Evolutionary conservation across 1,140 invertebrate genomes (phyloP).

Genomic region (Calephelis virginiensis): DNA sequence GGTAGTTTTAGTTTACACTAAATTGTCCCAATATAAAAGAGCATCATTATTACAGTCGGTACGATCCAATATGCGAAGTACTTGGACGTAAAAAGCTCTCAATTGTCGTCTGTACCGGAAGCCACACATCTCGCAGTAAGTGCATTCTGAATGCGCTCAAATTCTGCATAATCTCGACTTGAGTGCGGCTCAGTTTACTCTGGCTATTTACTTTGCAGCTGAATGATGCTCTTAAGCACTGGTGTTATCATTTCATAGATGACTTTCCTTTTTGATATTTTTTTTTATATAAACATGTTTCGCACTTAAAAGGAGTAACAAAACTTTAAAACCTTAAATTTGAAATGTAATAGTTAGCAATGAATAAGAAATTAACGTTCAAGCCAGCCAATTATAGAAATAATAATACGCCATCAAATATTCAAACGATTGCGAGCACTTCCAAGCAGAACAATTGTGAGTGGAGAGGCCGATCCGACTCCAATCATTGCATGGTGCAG

Average conservation of each 20-base stretch:
- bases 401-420: too few species aligned
- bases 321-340: too few species aligned
- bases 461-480: too few species aligned
- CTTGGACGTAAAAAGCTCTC: constrained; percentile 9
- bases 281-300: not conserved
- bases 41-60: constrained; percentile 3
- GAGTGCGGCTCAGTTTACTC: constrained; percentile 12
- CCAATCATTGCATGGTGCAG: too few species aligned
- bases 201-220: constrained; percentile 12
- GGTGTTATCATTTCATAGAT: not conserved
- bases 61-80: constrained; percentile 10
- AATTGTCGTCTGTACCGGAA: constrained; percentile 15
- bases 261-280: not conserved
- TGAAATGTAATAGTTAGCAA: too few species aligned
- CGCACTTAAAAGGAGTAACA: too few species aligned
- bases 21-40: not conserved
- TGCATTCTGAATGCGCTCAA: constrained; percentile 16
- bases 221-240: constrained; percentile 5
- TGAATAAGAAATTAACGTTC: too few species aligned
- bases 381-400: too few species aligned
- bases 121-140: constrained; percentile 7
- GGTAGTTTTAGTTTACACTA: too few species aligned
- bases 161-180: constrained; percentile 17
- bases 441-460: too few species aligned
- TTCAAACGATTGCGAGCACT: too few species aligned